Base-by-base conservation (phyloP, 2,888 invertebrate species). In the Pristionchus maxplancki region DNA sequence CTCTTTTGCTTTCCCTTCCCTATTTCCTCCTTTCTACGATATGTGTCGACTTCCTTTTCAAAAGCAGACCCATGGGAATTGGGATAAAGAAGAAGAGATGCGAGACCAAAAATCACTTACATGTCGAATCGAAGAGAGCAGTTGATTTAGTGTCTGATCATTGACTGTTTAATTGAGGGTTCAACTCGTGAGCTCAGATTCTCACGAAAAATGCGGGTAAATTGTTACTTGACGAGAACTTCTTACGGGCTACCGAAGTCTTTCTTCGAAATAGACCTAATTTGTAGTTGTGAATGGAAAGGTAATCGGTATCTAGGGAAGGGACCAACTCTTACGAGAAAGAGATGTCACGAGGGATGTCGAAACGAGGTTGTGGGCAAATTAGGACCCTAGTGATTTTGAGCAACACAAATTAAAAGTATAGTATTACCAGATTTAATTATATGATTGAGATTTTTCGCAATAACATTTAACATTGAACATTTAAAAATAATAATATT, bases 31-130 rank as follows among this genome's bases (percentile, higher is more conserved):
- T n/a, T 37, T 50, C 48, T 48, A 37, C 48, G 81, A 81, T 50
- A 74, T 74, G 74, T 74, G 74, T 81, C 81, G 48, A 81, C 81
- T 81, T 81, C 81, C 81, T 34, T 50, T 81, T 81, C 81, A n/a
- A 28, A 81, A 81, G 50, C 50, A 40, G 81, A 81, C 81, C 50
- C 81, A 81, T 20, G 84, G 84, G 62, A 53, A 74, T 74, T 74
- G 78, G 78, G 78, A 44, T n/a, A 13, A 44, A 78, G 37, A 40
- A 50, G 48, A 78, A 20, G 82, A 15, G 1, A 58, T n/a, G n/a
- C 37, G 11, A 34, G 84, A 58, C 17, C 48, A 40, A 31, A 34
- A 44, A 53, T 84, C 40, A 84, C 28, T 50, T 48, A 81, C 24
- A 40, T n/a, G 48, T 15, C n/a, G 2, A 15, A n/a, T 15, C 40